A percentile compares a stretch with the other conserved stretches of the same genome.
Evolutionary conservation across 2,113 vertebrate genomes (phyloP).

Genomic region (Triplophysa tibetana): DNA sequence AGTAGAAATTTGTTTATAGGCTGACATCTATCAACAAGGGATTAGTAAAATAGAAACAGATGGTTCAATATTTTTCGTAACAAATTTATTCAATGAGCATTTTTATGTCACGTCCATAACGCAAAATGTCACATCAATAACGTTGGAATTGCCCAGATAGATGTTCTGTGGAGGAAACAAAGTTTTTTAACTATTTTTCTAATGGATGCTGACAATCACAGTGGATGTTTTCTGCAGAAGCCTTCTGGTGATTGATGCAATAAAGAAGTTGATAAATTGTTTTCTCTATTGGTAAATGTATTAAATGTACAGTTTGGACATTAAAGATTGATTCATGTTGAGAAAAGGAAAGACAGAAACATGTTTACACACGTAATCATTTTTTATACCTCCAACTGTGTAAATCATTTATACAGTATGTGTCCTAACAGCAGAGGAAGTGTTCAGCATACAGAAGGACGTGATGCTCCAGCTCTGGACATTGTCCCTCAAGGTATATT

Average conservation of each 20-base stretch:
- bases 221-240: neutral
- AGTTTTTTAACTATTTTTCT: neutral
- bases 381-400: neutral
- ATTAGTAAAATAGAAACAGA: too few species aligned
- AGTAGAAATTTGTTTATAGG: too few species aligned
- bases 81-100: too few species aligned
- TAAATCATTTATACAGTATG: slow-evolving; percentile 4
- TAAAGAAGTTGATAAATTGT: neutral
- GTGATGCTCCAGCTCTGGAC: neutral
- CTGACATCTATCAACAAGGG: too few species aligned
- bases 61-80: too few species aligned
- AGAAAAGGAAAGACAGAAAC: neutral
- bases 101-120: too few species aligned
- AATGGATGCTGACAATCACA: neutral
- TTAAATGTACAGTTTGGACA: neutral
- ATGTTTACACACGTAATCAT: neutral
- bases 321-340: neutral
- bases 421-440: slow-evolving; percentile 4
- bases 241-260: neutral
- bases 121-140: too few species aligned
- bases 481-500: neutral
- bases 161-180: neutral
- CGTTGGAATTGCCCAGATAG: too few species aligned
- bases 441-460: neutral
- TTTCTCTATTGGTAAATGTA: neutral